Percentiles rank a stretch among this genome's conserved stretches.
phyloP scores from a whole-genome alignment of 2,797 vertebrate species.

The Takifugu rubripes region DNA sequence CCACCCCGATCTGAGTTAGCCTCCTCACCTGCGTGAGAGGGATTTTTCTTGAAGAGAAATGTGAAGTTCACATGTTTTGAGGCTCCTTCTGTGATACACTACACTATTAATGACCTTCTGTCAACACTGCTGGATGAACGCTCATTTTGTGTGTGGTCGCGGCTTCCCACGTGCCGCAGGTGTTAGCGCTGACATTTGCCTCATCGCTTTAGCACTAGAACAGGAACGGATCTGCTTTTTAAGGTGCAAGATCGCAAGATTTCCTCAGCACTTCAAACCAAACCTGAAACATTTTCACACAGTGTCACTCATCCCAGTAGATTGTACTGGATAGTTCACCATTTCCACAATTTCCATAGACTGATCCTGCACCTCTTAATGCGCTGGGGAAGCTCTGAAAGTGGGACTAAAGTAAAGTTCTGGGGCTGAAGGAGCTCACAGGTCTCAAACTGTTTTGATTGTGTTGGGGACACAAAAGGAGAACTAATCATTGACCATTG shows the following conservation, averaged over 20 bases:
- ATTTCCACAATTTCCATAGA: no score
- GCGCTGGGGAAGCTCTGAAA: conserved; percentile 54
- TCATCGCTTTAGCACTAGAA: neutral
- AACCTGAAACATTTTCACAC: no score
- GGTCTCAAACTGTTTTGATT: conserved; percentile 73
- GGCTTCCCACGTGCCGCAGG: no score
- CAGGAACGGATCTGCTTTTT: neutral
- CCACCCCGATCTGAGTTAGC: no score
- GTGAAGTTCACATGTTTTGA: no score
- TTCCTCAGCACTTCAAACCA: no score
- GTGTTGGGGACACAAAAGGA: conserved; percentile 64
- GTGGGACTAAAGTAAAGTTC: conserved; percentile 71
- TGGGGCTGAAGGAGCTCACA: conserved; percentile 70
- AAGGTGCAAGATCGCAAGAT: no score
- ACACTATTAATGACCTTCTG: neutral
- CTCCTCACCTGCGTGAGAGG: conserved; percentile 46
- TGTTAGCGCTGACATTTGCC: no score
- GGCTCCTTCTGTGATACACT: no score
- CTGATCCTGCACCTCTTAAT: conserved; percentile 9
- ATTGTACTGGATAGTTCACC: no score
- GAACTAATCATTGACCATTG: conserved; percentile 55
- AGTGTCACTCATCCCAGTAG: no score
- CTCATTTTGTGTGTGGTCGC: neutral
- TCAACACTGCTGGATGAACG: neutral
- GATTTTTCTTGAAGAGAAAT: no score